Evolutionary conservation across 2,113 vertebrate genomes (phyloP), one percentile per base, ranked within the genome.

Genomic region (Strix uralensis): DNA sequence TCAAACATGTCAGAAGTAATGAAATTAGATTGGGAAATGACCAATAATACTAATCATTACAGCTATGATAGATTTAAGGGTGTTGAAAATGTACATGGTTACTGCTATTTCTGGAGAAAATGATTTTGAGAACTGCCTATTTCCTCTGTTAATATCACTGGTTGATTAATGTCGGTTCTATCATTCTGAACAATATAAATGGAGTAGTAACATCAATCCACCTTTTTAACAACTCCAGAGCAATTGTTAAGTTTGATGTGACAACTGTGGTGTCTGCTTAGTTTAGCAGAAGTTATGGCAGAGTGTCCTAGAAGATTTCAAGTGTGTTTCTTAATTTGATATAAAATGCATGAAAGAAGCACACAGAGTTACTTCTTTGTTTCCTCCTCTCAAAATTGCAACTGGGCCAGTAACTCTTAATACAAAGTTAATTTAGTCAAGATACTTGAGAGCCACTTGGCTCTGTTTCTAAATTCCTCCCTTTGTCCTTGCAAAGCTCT

Each of bases 401-500:
- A 62, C 71, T 90, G 92, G 88, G 85, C 96, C 96, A 95, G 90
- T 92, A 94, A 90, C 85, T 95, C 89, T 91, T 94, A 94, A 65
- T 93, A 58, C 71, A 47, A 93, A 96, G 96, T 94, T 96, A 96
- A 97, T 96, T 96, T 95, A 96, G 90, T 88, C 92, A 93, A 92
- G 92, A 95, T 97, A 93, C 85, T 96, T 88, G 92, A 92, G 88
- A 96, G 49, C 88, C 92, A 95, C 95, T 97, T 96, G 96, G 96
- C 96, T 96, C 46, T 81, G 90, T 94, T 93, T 96, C 92, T 88
- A 93, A 96, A 96, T 96, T 96, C 96, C 79, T 94, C 55, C 67
- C 71, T 96, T 96, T 97, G 96, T 96, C 96, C 96, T 96, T 93
- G 18, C 59, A 92, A 83, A 92, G 74, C 95, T 91, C 96, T 97